Percentiles rank a stretch among this genome's conserved stretches.
These are phyloP conservation scores for Nyctereutes procyonoides DNA, from an alignment of 2,113 vertebrate genomes.

Conservation along the genomic window DNA sequence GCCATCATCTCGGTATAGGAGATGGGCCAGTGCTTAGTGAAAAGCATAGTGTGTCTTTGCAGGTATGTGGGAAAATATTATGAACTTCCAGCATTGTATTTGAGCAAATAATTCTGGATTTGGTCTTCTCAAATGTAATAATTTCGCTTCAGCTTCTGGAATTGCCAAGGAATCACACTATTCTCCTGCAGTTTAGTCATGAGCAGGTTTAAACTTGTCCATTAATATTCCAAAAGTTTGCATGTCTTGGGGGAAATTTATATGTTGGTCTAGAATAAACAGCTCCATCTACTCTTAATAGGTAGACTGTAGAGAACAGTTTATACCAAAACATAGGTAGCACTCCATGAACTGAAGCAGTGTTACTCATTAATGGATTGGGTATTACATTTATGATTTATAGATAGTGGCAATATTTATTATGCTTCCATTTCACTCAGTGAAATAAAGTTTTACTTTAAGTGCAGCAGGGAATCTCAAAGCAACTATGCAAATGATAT, in stretches of 20 bases:
- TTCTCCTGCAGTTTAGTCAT: background rate
- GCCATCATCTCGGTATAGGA: fast-evolving
- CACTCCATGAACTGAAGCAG: background rate
- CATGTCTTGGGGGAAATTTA: background rate
- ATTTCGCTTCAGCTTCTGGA: background rate
- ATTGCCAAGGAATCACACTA: background rate
- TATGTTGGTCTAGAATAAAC: background rate
- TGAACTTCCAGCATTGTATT: background rate
- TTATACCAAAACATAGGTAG: background rate
- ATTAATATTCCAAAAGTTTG: background rate
- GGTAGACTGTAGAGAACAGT: background rate
- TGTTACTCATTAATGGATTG: background rate
- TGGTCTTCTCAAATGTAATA: background rate
- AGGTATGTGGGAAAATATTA: background rate
- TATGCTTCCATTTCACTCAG: background rate
- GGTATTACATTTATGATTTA: background rate
- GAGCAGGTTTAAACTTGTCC: background rate
- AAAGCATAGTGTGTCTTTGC: background rate
- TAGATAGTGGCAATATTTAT: no score
- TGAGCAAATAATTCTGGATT: background rate
- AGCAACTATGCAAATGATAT: background rate
- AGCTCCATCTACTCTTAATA: background rate
- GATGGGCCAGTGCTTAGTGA: background rate
- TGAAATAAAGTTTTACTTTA: background rate
- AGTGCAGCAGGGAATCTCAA: background rate